Percentiles rank a stretch among this genome's conserved stretches.
Evolutionary conservation across 2,797 vertebrate species (phyloP).

Genomic region (Lerista edwardsae): DNA sequence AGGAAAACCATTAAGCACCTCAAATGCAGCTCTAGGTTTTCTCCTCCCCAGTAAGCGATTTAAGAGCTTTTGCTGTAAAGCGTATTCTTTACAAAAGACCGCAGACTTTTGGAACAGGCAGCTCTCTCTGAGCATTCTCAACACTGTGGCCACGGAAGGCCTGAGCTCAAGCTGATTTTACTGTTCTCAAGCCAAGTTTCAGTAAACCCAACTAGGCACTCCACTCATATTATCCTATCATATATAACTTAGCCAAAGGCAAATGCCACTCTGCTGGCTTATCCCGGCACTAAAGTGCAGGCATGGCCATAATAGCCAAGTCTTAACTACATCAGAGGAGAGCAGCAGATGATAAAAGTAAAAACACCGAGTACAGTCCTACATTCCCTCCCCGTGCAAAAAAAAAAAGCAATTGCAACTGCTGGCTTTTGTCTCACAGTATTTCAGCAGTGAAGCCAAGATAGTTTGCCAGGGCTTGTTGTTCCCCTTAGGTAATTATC

Average conservation of each 20-base stretch:
- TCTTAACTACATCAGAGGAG: slow-evolving; percentile 41
- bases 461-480: not conserved
- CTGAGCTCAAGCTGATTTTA: slow-evolving; percentile 30
- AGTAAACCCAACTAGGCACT: slow-evolving; percentile 44
- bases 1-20: not conserved
- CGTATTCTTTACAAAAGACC: rapidly evolving
- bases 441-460: slow-evolving; percentile 13
- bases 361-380: slow-evolving; percentile 50
- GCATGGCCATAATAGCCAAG: slow-evolving; percentile 43
- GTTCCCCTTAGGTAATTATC: slow-evolving; percentile 10
- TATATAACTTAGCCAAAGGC: slow-evolving; percentile 43
- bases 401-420: not conserved
- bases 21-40: not conserved
- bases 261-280: slow-evolving; percentile 48
- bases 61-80: not conserved
- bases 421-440: not conserved
- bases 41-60: rapidly evolving
- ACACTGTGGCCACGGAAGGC: slow-evolving; percentile 38
- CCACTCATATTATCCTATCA: slow-evolving; percentile 51
- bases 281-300: slow-evolving; percentile 49
- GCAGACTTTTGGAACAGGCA: not conserved
- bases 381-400: rapidly evolving
- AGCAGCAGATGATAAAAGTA: slow-evolving; percentile 41
- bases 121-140: slow-evolving; percentile 35
- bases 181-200: slow-evolving; percentile 35